Percentiles rank a stretch among this genome's conserved stretches.
These are phyloP conservation scores for Columba guinea DNA, from an alignment of 2,797 vertebrate species.

Conservation along the genomic window DNA sequence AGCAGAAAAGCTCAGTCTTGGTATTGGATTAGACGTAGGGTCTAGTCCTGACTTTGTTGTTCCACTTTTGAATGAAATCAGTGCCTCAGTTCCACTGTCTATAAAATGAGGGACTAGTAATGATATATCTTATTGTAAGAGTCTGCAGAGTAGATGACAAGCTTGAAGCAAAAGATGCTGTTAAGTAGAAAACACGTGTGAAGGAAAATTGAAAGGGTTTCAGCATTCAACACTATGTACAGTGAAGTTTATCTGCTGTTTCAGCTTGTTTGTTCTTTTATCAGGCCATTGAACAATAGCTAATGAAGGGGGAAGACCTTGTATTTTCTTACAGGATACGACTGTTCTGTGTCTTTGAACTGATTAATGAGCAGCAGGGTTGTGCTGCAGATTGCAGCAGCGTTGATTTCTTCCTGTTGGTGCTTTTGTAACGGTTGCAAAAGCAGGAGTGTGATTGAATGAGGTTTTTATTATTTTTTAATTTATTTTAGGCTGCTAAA, in stretches of 20 bases:
- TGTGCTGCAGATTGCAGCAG: background rate
- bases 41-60: background rate
- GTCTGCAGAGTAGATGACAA: background rate
- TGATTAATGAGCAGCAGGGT: background rate
- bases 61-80: background rate
- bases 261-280: slow-evolving; percentile 17
- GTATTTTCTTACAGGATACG: background rate
- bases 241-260: background rate
- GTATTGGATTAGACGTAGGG: background rate
- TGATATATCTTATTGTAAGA: background rate
- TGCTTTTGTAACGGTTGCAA: background rate
- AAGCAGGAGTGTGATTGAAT: slow-evolving; percentile 3
- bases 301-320: background rate
- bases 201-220: background rate
- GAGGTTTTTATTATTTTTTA: background rate
- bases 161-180: background rate
- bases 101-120: background rate
- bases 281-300: background rate
- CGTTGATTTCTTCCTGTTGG: background rate
- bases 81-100: background rate
- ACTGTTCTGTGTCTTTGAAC: background rate
- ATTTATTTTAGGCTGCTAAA: slow-evolving; percentile 47
- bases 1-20: background rate
- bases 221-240: background rate
- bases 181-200: background rate